These are phyloP conservation scores for Calephelis perditalis DNA, from an alignment of 2,888 invertebrate genomes.

Conservation along the genomic window DNA sequence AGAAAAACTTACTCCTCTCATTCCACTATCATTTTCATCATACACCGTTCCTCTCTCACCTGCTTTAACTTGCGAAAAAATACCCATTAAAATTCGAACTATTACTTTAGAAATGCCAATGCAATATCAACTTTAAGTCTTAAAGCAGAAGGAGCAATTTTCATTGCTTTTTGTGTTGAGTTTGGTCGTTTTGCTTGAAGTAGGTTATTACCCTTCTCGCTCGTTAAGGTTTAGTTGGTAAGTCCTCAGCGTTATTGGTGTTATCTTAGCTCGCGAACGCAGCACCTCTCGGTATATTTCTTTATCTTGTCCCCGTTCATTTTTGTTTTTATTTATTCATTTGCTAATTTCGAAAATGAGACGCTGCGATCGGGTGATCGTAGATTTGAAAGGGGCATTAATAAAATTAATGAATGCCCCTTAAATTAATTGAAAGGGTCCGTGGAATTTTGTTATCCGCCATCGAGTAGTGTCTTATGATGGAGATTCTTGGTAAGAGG, in stretches of 20 bases:
- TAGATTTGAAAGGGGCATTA: conserved; percentile 71
- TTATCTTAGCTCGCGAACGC: conserved; percentile 73
- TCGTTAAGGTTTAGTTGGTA: conserved; percentile 59
- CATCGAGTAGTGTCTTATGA: conserved; percentile 39
- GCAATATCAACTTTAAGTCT: conserved; percentile 27
- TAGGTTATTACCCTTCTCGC: conserved; percentile 46
- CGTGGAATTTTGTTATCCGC: conserved; percentile 60
- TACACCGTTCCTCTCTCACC: conserved; percentile 56
- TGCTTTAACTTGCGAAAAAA: conserved; percentile 32
- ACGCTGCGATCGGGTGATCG: conserved; percentile 66
- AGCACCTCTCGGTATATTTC: conserved; percentile 77
- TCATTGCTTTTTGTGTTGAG: background rate
- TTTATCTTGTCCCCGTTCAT: conserved; percentile 76
- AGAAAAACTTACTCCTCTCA: conserved; percentile 77
- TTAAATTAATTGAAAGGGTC: conserved; percentile 71
- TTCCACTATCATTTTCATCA: conserved; percentile 72
- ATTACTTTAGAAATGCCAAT: conserved; percentile 20
- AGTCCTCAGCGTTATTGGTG: conserved; percentile 75
- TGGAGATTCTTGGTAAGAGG: conserved; percentile 3
- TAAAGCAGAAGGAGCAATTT: conserved; percentile 3
- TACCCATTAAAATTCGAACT: conserved; percentile 11
- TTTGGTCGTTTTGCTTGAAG: conserved; percentile 19
- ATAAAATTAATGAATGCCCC: conserved; percentile 74
- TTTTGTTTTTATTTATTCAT: conserved; percentile 64
- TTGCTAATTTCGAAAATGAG: conserved; percentile 78